Percentiles rank a stretch among this genome's conserved stretches.
phyloP scores from a whole-genome alignment of 2,797 vertebrate species.

The Labeo calbasu region DNA sequence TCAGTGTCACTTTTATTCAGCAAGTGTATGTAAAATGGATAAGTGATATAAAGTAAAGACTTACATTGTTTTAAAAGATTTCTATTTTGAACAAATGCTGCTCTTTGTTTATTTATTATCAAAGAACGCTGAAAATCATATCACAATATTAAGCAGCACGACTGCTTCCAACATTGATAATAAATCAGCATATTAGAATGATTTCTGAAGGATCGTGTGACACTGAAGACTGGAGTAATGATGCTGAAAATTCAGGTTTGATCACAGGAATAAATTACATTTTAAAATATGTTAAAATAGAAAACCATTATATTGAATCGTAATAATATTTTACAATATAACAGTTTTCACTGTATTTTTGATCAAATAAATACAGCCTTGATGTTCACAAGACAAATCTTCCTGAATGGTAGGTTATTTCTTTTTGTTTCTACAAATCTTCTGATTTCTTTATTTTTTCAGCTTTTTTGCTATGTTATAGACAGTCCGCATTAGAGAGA shows the following conservation, averaged over 20 bases:
- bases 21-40: too few species aligned
- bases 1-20: background rate
- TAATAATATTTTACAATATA: background rate
- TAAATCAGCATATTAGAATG: background rate
- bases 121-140: background rate
- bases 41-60: too few species aligned
- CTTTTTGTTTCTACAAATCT: background rate
- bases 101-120: background rate
- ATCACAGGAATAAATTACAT: background rate
- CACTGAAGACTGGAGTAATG: background rate
- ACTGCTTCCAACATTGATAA: background rate
- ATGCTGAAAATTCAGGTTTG: too few species aligned
- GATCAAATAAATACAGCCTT: background rate
- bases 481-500: background rate
- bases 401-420: background rate
- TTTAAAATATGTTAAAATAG: too few species aligned
- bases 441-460: background rate
- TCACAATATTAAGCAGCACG: background rate
- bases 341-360: background rate
- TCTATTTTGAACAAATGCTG: background rate
- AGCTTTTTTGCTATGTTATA: background rate
- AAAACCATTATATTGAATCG: too few species aligned
- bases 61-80: background rate
- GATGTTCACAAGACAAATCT: background rate
- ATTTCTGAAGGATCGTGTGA: background rate